A percentile compares a stretch with the other conserved stretches of the same genome.
These are phyloP conservation scores for Ennomos erosarius DNA, from an alignment of 2,888 invertebrate genomes.

Conservation along the genomic window DNA sequence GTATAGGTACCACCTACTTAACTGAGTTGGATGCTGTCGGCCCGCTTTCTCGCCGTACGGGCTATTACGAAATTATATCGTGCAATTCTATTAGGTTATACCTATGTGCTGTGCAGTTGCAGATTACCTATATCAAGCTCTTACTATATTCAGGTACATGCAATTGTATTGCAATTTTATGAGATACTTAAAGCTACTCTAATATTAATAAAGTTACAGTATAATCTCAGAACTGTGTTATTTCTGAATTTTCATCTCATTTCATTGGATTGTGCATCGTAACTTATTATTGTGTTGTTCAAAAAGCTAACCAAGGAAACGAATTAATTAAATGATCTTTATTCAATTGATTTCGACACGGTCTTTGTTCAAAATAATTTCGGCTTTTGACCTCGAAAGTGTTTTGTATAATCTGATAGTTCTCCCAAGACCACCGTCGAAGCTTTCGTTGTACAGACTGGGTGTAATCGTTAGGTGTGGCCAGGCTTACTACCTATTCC, in stretches of 20 bases:
- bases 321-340: background rate
- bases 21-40: slow-evolving; percentile 32
- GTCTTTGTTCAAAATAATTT: slow-evolving; percentile 18
- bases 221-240: no score
- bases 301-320: no score
- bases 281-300: no score
- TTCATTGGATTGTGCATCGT: no score
- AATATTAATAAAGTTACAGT: no score
- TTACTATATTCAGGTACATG: background rate
- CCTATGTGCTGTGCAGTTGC: background rate
- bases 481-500: no score
- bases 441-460: background rate
- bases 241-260: no score
- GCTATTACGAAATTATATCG: slow-evolving; percentile 33
- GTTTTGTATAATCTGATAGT: slow-evolving; percentile 7
- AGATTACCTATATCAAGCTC: slow-evolving; percentile 1
- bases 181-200: no score
- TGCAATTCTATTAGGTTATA: slow-evolving; percentile 11
- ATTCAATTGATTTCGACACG: slow-evolving; percentile 21
- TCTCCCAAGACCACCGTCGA: background rate
- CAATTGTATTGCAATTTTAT: background rate
- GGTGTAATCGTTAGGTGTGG: no score
- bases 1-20: no score
- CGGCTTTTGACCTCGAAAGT: slow-evolving; percentile 28
- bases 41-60: slow-evolving; percentile 45